phyloP scores from a whole-genome alignment of 2,888 invertebrate species.

The Drosophila pegasa region DNA sequence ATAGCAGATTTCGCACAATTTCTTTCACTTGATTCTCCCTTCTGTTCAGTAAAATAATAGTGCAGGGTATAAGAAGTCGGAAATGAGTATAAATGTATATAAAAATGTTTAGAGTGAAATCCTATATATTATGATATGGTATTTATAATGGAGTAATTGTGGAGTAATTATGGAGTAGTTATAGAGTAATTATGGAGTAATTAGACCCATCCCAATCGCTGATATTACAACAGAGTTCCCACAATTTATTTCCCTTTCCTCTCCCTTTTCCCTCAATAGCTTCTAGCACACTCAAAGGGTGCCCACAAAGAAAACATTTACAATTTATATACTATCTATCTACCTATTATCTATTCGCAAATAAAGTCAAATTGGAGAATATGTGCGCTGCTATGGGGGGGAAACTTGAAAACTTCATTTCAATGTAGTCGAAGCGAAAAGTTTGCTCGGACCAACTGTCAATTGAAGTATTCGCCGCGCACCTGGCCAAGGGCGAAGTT shows the following conservation, averaged over 20 bases:
- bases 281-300: background rate
- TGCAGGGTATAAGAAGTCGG: no score
- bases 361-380: slow-evolving; percentile 5
- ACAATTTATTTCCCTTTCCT: background rate
- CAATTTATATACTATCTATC: background rate
- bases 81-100: no score
- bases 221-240: background rate
- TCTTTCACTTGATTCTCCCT: no score
- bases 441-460: slow-evolving; percentile 37
- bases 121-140: no score
- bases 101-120: no score
- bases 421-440: slow-evolving; percentile 14
- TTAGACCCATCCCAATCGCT: background rate
- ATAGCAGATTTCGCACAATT: no score
- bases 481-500: slow-evolving; percentile 31
- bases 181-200: no score
- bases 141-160: no score
- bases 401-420: slow-evolving; percentile 32
- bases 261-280: background rate
- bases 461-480: slow-evolving; percentile 28
- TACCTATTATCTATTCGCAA: slow-evolving; percentile 7
- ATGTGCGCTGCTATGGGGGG: background rate
- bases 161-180: no score
- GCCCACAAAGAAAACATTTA: background rate
- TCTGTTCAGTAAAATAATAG: no score